phyloP scores from a whole-genome alignment of 2,113 vertebrate species.

The Chaetorhynchus papuensis region DNA sequence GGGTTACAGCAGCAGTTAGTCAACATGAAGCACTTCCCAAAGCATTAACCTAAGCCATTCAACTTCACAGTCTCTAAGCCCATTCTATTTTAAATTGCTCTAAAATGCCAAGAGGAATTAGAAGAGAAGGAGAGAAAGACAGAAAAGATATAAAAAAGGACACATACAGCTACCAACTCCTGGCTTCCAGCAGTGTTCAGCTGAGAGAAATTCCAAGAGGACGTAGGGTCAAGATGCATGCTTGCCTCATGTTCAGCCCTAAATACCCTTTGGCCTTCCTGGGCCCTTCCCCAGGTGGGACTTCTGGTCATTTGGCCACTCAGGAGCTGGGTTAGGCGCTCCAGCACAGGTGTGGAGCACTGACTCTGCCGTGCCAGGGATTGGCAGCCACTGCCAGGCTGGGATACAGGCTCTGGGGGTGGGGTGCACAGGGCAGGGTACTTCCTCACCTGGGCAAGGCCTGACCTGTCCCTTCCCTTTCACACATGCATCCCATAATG shows the following conservation, averaged over 20 bases:
- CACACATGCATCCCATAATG: fast-evolving
- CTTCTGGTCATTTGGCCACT: neutral
- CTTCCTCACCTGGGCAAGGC: neutral
- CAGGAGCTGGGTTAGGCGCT: neutral
- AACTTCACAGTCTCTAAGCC: neutral
- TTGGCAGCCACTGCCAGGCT: no score
- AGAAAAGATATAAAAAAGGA: neutral
- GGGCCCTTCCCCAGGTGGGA: neutral
- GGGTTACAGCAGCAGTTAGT: neutral
- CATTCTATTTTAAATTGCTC: neutral
- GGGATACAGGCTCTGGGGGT: neutral
- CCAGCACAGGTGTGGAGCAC: neutral
- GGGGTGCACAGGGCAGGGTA: no score
- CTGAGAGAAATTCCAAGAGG: neutral
- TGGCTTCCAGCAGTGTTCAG: neutral
- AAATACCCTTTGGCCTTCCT: neutral
- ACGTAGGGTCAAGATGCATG: fast-evolving
- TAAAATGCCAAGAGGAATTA: neutral
- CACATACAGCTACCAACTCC: neutral
- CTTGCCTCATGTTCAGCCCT: neutral
- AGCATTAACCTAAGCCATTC: neutral
- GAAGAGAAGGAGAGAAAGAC: neutral
- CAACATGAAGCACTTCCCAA: neutral
- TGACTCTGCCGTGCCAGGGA: neutral
- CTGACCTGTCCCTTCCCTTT: fast-evolving